Evolutionary conservation across 2,888 invertebrate genomes (phyloP).

Genomic region (Andrena bicolor): DNA sequence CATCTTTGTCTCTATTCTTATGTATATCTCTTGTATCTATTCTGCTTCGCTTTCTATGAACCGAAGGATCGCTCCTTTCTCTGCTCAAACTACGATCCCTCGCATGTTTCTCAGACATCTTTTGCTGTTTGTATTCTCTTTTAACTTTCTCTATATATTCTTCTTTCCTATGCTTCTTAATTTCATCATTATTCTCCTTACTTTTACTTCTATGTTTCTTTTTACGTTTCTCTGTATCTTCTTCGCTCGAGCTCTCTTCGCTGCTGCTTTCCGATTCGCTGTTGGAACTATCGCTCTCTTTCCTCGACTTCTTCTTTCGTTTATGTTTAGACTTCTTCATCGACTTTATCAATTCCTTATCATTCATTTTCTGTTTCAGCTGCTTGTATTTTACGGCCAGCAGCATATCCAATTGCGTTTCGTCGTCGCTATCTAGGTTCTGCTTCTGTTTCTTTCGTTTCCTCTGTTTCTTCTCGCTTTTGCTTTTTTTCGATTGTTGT

Average conservation of each 20-base stretch:
- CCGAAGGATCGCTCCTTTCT: slow-evolving; percentile 33
- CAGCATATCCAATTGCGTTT: slow-evolving; percentile 87
- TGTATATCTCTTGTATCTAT: slow-evolving; percentile 23
- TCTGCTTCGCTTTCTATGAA: slow-evolving; percentile 21
- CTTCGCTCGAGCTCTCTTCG: slow-evolving; percentile 28
- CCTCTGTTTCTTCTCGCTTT: slow-evolving; percentile 77
- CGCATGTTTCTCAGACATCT: slow-evolving; percentile 26
- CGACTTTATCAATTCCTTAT: slow-evolving; percentile 82
- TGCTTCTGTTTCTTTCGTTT: slow-evolving; percentile 83
- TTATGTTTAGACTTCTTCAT: slow-evolving; percentile 78
- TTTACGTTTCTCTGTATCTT: slow-evolving; percentile 28
- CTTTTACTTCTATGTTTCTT: slow-evolving; percentile 49
- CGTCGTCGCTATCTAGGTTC: slow-evolving; percentile 77
- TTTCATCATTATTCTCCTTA: slow-evolving; percentile 28
- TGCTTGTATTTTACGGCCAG: slow-evolving; percentile 90
- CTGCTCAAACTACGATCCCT: slow-evolving; percentile 37
- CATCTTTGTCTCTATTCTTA: slow-evolving; percentile 16
- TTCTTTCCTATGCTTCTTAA: slow-evolving; percentile 49
- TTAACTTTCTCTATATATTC: slow-evolving; percentile 35
- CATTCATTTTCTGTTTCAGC: slow-evolving; percentile 87
- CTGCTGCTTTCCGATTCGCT: slow-evolving; percentile 49
- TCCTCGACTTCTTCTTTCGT: slow-evolving; percentile 73
- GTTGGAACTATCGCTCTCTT: slow-evolving; percentile 53
- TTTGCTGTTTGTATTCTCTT: slow-evolving; percentile 38
- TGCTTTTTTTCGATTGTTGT: slow-evolving; percentile 85